These are phyloP conservation scores for Scaptodrosophila lebanonensis DNA, from an alignment of 1,140 invertebrate genomes.

Conservation along the genomic window DNA sequence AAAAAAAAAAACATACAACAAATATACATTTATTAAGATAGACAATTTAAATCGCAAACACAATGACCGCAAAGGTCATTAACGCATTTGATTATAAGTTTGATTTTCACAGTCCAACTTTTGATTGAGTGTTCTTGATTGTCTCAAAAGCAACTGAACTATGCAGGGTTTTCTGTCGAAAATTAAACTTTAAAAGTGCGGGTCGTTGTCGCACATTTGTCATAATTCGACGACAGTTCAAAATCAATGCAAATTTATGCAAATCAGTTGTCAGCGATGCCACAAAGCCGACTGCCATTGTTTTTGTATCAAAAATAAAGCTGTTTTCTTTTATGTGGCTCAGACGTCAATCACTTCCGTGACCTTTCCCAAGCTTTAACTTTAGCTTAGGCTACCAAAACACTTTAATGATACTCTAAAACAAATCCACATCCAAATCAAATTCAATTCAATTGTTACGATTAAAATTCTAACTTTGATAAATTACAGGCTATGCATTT, in stretches of 20 bases:
- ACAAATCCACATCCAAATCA: too few relatives aligned
- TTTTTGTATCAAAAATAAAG: background rate
- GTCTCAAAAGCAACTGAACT: too few relatives aligned
- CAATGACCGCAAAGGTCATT: slow-evolving; percentile 28
- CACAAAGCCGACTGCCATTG: slow-evolving; percentile 17
- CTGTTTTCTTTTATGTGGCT: slow-evolving; percentile 39
- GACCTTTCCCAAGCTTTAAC: slow-evolving; percentile 43
- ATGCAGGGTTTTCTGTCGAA: too few relatives aligned
- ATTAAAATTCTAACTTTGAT: too few relatives aligned
- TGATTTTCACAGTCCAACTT: slow-evolving; percentile 11
- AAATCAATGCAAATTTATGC: slow-evolving; percentile 42
- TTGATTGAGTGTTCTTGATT: too few relatives aligned
- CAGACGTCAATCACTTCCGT: slow-evolving; percentile 50
- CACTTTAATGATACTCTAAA: too few relatives aligned
- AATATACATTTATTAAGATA: slow-evolving; percentile 18
- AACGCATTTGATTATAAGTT: slow-evolving; percentile 28
- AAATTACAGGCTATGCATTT: too few relatives aligned
- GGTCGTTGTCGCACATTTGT: too few relatives aligned
- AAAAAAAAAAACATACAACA: slow-evolving; percentile 29
- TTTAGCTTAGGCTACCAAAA: too few relatives aligned
- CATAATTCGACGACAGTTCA: background rate
- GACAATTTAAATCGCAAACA: slow-evolving; percentile 1
- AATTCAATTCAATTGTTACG: too few relatives aligned
- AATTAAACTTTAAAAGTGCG: too few relatives aligned
- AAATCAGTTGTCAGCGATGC: slow-evolving; percentile 37